These are phyloP conservation scores for Ammodytes marinus DNA, from an alignment of 2,113 vertebrate genomes.

Conservation along the genomic window DNA sequence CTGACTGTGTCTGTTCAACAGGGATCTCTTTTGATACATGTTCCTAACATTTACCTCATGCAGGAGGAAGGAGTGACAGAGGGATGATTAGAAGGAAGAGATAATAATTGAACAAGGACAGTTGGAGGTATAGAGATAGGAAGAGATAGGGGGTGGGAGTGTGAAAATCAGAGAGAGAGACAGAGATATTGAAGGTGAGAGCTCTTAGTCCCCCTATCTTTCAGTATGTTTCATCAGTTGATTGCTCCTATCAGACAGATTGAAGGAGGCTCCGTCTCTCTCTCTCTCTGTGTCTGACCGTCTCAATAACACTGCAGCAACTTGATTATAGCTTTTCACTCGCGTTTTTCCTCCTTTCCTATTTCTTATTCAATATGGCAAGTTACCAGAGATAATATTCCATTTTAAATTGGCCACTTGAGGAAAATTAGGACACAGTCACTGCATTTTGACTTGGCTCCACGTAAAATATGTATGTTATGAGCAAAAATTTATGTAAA, in stretches of 20 bases:
- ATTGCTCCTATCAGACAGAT: slow-evolving; percentile 66
- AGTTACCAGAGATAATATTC: slow-evolving; percentile 10
- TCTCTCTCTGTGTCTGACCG: slow-evolving; percentile 36
- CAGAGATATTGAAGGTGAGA: neutral
- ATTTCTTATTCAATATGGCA: slow-evolving; percentile 9
- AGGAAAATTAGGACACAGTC: neutral
- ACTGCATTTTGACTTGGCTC: neutral
- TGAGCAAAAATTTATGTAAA: too few species aligned
- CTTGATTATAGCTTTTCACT: slow-evolving; percentile 46
- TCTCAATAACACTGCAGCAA: slow-evolving; percentile 47
- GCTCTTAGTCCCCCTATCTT: slow-evolving; percentile 53
- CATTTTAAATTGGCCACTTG: slow-evolving; percentile 10
- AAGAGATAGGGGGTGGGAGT: slow-evolving; percentile 5
- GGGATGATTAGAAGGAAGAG: slow-evolving; percentile 33
- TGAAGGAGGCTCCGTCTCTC: slow-evolving; percentile 58
- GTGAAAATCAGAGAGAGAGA: slow-evolving; percentile 29
- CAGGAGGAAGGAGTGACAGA: neutral
- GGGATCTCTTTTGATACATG: slow-evolving; percentile 38
- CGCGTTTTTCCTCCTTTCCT: neutral
- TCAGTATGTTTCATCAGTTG: slow-evolving; percentile 73
- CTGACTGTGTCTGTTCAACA: slow-evolving; percentile 54
- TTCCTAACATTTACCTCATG: slow-evolving; percentile 36
- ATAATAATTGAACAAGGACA: slow-evolving; percentile 31
- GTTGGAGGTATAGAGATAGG: slow-evolving; percentile 8
- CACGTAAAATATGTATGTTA: too few species aligned